These are phyloP conservation scores for Chrysodeixis includens DNA, from an alignment of 2,888 invertebrate species.

Conservation along the genomic window DNA sequence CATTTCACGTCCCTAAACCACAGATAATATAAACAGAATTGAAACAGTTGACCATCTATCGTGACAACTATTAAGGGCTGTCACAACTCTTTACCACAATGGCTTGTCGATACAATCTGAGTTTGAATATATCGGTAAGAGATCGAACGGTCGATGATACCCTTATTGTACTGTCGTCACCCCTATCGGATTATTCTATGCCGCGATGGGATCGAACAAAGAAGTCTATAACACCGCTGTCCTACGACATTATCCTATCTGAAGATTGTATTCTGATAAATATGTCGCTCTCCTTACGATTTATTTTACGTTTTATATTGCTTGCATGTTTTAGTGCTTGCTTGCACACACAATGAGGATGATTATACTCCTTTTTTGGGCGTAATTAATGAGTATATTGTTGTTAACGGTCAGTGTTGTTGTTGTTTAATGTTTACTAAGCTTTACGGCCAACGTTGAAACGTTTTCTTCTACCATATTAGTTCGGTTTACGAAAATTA, in stretches of 20 bases:
- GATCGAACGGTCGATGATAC: conserved; percentile 73
- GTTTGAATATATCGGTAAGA: conserved; percentile 78
- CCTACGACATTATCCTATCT: conserved; percentile 69
- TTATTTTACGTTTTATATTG: conserved; percentile 51
- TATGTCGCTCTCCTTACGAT: conserved; percentile 36
- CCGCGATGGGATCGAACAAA: conserved; percentile 76
- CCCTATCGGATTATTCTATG: conserved; percentile 78
- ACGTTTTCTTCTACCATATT: too few species aligned
- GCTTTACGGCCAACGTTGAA: too few species aligned
- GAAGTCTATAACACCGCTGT: conserved; percentile 72
- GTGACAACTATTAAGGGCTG: conserved; percentile 63
- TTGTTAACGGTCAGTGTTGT: neutral
- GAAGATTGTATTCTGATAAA: conserved; percentile 58
- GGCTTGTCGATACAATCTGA: conserved; percentile 79
- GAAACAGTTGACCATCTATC: conserved; percentile 48
- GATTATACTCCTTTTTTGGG: neutral
- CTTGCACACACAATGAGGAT: conserved; percentile 7
- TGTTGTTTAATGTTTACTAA: too few species aligned
- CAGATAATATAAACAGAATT: conserved; percentile 33
- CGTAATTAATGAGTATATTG: neutral
- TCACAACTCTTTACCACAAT: conserved; percentile 76
- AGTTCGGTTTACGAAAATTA: too few species aligned
- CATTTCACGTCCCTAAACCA: too few species aligned
- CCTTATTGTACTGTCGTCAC: conserved; percentile 86
- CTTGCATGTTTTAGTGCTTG: conserved; percentile 34